Evolutionary conservation across 2,888 invertebrate species (phyloP).

Genomic region (Drosophila gaucha): DNA sequence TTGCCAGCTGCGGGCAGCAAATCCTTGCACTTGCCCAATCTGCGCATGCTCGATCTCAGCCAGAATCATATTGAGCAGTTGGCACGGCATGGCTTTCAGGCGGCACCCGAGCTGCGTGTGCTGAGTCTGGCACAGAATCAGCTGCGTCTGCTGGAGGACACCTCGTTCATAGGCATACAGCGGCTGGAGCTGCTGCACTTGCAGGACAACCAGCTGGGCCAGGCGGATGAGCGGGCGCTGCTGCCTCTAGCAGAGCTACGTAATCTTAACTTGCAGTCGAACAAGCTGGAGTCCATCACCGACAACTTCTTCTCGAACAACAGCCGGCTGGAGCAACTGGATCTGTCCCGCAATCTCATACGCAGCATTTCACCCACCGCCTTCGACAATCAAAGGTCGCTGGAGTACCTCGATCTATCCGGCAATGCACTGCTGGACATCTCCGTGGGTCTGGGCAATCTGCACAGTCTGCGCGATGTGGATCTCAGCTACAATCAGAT

Average conservation of each 20-base stretch:
- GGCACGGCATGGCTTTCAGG: constrained; percentile 88
- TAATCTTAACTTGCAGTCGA: constrained; percentile 91
- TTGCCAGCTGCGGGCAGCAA: constrained; percentile 89
- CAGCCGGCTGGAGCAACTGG: constrained; percentile 87
- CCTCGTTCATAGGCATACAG: constrained; percentile 89
- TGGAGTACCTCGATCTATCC: constrained; percentile 91
- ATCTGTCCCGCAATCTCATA: constrained; percentile 91
- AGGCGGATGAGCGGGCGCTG: constrained; percentile 89
- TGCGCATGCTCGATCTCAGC: constrained; percentile 91
- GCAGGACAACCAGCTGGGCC: constrained; percentile 89
- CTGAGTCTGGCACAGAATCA: constrained; percentile 91
- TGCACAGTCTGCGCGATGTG: constrained; percentile 89
- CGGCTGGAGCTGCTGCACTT: constrained; percentile 91
- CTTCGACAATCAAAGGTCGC: constrained; percentile 87
- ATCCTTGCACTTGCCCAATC: constrained; percentile 89
- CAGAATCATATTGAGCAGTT: constrained; percentile 90
- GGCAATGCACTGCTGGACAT: constrained; percentile 91
- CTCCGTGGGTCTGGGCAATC: constrained; percentile 89
- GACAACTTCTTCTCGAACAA: constrained; percentile 89
- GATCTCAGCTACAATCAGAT: constrained; percentile 93
- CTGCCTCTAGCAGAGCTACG: constrained; percentile 88
- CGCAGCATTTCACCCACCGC: constrained; percentile 88
- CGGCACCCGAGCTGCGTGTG: constrained; percentile 88
- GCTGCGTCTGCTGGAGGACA: constrained; percentile 89
- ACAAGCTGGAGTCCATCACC: constrained; percentile 89